Evolutionary conservation across 2,797 vertebrate species (phyloP).

Genomic region (Iguana delicatissima): DNA sequence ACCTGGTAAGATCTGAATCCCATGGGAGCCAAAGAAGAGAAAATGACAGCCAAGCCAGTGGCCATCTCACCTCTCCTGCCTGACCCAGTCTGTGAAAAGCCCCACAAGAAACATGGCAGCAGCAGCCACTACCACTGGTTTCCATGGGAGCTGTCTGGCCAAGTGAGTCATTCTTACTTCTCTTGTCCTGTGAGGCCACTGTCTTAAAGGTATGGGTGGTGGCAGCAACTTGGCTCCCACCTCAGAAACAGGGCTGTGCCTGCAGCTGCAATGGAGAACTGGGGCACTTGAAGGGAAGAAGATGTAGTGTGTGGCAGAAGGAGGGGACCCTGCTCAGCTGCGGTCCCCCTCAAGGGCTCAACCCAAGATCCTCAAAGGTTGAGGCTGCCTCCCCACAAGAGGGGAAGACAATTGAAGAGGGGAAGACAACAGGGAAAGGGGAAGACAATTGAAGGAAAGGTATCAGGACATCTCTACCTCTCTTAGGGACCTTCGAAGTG

Average conservation of each 20-base stretch:
- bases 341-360: not conserved
- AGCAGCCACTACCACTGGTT: no score
- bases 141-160: no score
- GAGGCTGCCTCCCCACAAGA: no score
- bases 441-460: not conserved
- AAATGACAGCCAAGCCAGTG: not conserved
- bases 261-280: not conserved
- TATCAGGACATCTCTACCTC: conserved; percentile 80
- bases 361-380: not conserved
- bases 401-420: no score
- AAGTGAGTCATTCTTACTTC: no score
- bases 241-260: not conserved
- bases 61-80: not conserved
- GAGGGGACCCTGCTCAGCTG: not conserved
- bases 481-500: conserved; percentile 88
- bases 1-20: accelerated
- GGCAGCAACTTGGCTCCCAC: not conserved
- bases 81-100: no score
- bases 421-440: not conserved
- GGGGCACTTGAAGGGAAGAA: not conserved
- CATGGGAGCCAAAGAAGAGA: not conserved
- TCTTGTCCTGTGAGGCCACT: not conserved
- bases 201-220: not conserved
- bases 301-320: not conserved
- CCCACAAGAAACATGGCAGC: no score